Percentiles rank a stretch among this genome's conserved stretches.
Conservation (phyloP, 1,140 invertebrate species). For the Diplogasteroides magnus region DNA sequence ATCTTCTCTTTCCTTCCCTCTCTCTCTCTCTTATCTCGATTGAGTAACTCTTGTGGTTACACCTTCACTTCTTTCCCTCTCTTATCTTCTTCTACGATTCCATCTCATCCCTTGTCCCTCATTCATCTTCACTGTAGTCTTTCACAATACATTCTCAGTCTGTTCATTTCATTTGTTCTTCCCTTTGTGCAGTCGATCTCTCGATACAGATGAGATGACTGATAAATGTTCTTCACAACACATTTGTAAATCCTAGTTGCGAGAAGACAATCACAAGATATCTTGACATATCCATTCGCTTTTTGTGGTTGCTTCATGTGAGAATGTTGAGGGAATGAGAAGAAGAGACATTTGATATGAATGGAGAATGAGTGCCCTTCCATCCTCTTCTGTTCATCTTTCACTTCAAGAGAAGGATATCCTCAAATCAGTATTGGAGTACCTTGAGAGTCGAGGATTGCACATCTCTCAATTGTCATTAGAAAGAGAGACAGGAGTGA, state of each 20-base stretch:
- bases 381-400: slow-evolving; percentile 63
- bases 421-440: slow-evolving; percentile 81
- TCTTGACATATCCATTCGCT: slow-evolving; percentile 1
- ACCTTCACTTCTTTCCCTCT: background rate
- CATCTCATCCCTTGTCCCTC: background rate
- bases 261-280: slow-evolving; percentile 3
- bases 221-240: slow-evolving; percentile 2
- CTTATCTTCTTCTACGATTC: slow-evolving; percentile 10
- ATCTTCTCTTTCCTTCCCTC: too few relatives aligned
- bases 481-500: slow-evolving; percentile 87
- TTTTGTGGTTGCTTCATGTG: background rate
- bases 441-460: slow-evolving; percentile 79
- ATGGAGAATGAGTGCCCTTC: too few relatives aligned
- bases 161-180: too few relatives aligned
- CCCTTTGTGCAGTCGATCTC: too few relatives aligned
- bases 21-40: slow-evolving; percentile 3
- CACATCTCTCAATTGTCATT: slow-evolving; percentile 64
- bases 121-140: slow-evolving; percentile 11
- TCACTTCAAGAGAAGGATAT: slow-evolving; percentile 82
- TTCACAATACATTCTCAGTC: background rate
- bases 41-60: background rate
- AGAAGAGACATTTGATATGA: too few relatives aligned
- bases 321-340: slow-evolving; percentile 1
- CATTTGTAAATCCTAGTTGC: background rate
- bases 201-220: too few relatives aligned